Percentiles rank a stretch among this genome's conserved stretches.
Conservation (phyloP, 2,888 invertebrate species). For the Nomada goodeniana region DNA sequence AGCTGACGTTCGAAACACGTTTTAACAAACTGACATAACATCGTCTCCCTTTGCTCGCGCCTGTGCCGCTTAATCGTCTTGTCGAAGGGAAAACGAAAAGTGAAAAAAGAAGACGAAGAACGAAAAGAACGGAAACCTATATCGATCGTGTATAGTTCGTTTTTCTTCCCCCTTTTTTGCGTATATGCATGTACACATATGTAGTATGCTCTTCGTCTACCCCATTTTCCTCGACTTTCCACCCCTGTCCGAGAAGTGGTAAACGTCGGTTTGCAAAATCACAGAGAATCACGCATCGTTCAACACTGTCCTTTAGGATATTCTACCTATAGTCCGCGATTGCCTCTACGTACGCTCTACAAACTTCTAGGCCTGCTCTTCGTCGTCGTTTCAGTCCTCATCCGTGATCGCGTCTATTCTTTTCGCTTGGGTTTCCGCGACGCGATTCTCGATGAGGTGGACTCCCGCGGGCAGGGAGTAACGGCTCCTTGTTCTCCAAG, state of each 20-base stretch:
- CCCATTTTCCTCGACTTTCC: background rate
- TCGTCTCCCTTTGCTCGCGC: constrained; percentile 45
- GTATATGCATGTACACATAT: background rate
- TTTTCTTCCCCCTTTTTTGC: too few relatives aligned
- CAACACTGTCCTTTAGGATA: constrained; percentile 45
- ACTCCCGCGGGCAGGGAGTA: constrained; percentile 54
- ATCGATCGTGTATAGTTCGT: constrained; percentile 41
- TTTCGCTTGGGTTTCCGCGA: constrained; percentile 35
- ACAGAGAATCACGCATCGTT: constrained; percentile 72
- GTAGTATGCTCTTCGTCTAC: background rate
- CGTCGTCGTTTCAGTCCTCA: constrained; percentile 69
- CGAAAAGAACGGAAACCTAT: constrained; percentile 47
- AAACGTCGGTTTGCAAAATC: constrained; percentile 70
- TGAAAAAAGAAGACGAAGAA: constrained; percentile 31
- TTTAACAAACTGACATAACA: constrained; percentile 59
- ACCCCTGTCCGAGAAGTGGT: constrained; percentile 57
- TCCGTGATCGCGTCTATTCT: constrained; percentile 42
- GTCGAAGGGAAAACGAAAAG: constrained; percentile 39
- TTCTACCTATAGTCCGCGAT: constrained; percentile 52
- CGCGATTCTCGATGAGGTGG: constrained; percentile 64
- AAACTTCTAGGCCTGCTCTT: constrained; percentile 73
- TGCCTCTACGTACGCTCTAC: constrained; percentile 65
- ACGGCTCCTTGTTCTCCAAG: constrained; percentile 66
- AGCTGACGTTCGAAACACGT: constrained; percentile 66
- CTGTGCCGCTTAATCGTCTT: constrained; percentile 50